Evolutionary conservation across 2,888 invertebrate genomes (phyloP).

Genomic region (Hemithea aestivaria): DNA sequence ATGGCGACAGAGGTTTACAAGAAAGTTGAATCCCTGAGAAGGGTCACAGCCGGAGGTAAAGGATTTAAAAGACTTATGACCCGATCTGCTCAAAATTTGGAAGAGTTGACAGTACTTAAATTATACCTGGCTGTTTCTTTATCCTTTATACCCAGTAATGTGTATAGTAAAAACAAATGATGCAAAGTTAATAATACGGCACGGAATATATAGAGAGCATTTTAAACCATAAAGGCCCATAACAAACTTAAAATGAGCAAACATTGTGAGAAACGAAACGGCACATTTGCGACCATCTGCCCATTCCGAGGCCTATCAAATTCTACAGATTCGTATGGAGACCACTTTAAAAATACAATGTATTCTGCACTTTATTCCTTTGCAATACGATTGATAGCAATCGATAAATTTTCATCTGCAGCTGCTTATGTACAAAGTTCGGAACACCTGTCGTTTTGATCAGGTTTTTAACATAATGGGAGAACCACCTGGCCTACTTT

Average conservation of each 20-base stretch:
- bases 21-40: background rate
- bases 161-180: too few species aligned
- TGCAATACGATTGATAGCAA: constrained; percentile 6
- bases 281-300: constrained; percentile 30
- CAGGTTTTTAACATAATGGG: constrained; percentile 49
- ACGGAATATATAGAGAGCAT: background rate
- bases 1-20: background rate
- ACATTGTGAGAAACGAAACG: constrained; percentile 16
- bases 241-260: constrained; percentile 15
- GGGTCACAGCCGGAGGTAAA: too few species aligned
- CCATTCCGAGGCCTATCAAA: constrained; percentile 29
- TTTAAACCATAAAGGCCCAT: constrained; percentile 10
- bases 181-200: too few species aligned
- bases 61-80: too few species aligned
- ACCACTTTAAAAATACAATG: constrained; percentile 4
- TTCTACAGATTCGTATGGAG: constrained; percentile 20
- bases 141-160: too few species aligned
- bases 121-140: too few species aligned
- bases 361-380: constrained; percentile 16
- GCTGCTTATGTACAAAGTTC: constrained; percentile 27
- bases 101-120: too few species aligned
- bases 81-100: background rate
- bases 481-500: constrained; percentile 39
- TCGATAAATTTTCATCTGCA: constrained; percentile 9
- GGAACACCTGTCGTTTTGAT: constrained; percentile 58